Percentiles rank a stretch among this genome's conserved stretches.
These are phyloP conservation scores for Lycaena phlaeas DNA, from an alignment of 2,888 invertebrate genomes.

Conservation along the genomic window DNA sequence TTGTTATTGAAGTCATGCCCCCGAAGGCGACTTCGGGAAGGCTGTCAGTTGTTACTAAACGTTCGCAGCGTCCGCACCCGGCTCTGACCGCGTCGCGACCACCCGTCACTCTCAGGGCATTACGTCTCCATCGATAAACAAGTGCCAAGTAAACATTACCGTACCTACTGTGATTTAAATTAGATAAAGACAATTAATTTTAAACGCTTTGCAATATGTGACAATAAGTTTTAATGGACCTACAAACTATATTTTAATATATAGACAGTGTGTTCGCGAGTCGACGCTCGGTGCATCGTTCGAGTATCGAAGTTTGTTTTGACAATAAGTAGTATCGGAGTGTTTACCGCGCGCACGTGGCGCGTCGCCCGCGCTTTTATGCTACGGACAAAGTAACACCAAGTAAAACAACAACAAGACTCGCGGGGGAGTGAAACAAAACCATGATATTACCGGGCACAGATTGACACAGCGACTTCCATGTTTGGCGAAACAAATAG, in stretches of 20 bases:
- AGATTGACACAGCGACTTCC: conserved; percentile 50
- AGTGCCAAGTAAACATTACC: conserved; percentile 47
- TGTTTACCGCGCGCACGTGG: conserved; percentile 67
- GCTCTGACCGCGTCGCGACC: conserved; percentile 43
- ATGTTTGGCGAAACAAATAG: conserved; percentile 56
- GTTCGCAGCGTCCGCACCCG: conserved; percentile 66
- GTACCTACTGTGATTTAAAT: conserved; percentile 45
- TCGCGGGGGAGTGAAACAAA: too few relatives aligned
- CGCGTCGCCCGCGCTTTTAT: conserved; percentile 52
- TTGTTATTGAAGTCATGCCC: conserved; percentile 74
- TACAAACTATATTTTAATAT: conserved; percentile 36
- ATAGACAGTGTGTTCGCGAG: conserved; percentile 13
- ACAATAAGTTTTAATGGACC: conserved; percentile 32
- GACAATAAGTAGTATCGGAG: conserved; percentile 20
- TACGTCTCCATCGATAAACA: conserved; percentile 39
- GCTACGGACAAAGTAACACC: conserved; percentile 69
- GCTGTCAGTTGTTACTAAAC: conserved; percentile 71
- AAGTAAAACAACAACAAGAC: conserved; percentile 45
- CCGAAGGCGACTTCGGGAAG: conserved; percentile 73
- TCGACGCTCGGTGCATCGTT: conserved; percentile 10
- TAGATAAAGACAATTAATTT: conserved; percentile 27
- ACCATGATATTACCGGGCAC: conserved; percentile 60
- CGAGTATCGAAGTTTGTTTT: conserved; percentile 21
- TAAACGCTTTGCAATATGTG: conserved; percentile 31
- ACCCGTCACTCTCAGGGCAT: too few relatives aligned